phyloP scores from a whole-genome alignment of 2,888 invertebrate species.

The Ophonus ardosiacus region DNA sequence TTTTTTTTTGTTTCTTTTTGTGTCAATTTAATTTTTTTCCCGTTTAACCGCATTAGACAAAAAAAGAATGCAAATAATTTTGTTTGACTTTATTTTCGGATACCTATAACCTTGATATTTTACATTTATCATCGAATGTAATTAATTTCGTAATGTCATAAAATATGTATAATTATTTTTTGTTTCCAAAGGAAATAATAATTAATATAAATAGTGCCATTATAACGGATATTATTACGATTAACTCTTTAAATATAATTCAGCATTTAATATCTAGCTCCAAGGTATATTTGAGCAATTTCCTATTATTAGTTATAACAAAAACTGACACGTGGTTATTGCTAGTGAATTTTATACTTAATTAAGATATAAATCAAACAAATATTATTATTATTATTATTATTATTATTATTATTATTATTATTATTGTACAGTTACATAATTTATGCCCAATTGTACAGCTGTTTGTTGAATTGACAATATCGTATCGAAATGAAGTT shows the following conservation, averaged over 20 bases:
- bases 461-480: no score
- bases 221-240: constrained; percentile 6
- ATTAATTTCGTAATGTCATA: background rate
- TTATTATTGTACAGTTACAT: no score
- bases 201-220: constrained; percentile 34
- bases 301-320: background rate
- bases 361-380: no score
- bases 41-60: background rate
- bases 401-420: no score
- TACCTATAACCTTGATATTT: constrained; percentile 9
- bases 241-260: constrained; percentile 1
- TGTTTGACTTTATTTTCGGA: background rate
- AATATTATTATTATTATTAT: no score
- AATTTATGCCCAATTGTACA: no score
- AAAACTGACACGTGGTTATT: background rate
- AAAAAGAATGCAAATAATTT: background rate
- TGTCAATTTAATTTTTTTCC: background rate
- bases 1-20: background rate
- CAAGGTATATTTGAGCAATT: constrained; percentile 22
- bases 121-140: background rate
- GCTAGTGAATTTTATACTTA: background rate
- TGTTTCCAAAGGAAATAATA: constrained; percentile 29
- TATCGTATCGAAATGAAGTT: no score
- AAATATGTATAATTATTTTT: background rate
- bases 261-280: background rate